These are phyloP conservation scores for Cephus spinipes DNA, from an alignment of 2,888 invertebrate species.

Conservation along the genomic window DNA sequence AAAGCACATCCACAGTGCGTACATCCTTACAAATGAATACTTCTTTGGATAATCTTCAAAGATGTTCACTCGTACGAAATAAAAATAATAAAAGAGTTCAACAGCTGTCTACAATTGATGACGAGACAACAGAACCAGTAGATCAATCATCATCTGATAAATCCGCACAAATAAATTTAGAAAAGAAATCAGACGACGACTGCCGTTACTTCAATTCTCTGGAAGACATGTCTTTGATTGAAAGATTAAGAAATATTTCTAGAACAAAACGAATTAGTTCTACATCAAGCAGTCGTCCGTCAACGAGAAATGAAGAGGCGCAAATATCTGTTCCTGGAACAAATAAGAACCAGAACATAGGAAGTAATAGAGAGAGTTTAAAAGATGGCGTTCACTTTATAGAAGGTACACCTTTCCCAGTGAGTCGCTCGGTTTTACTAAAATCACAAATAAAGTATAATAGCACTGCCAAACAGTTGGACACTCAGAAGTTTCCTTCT, in stretches of 20 bases:
- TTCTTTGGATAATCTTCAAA: conserved; percentile 18
- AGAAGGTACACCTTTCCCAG: conserved; percentile 49
- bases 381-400: conserved; percentile 18
- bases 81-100: background rate
- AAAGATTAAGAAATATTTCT: conserved; percentile 39
- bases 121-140: background rate
- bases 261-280: background rate
- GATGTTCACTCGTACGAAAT: background rate
- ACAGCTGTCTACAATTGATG: background rate
- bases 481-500: conserved; percentile 14
- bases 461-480: conserved; percentile 16
- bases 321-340: background rate
- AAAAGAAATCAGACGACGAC: conserved; percentile 10
- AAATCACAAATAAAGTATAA: conserved; percentile 39
- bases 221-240: conserved; percentile 38
- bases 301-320: background rate
- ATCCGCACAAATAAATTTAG: background rate
- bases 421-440: conserved; percentile 41
- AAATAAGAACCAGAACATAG: conserved; percentile 1
- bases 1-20: background rate
- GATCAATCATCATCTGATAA: background rate
- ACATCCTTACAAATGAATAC: conserved; percentile 33
- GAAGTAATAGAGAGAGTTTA: conserved; percentile 1
- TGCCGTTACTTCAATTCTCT: conserved; percentile 10
- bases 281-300: background rate